These are phyloP conservation scores for Lithophane semibrunnea DNA, from an alignment of 2,888 invertebrate genomes.

Conservation along the genomic window DNA sequence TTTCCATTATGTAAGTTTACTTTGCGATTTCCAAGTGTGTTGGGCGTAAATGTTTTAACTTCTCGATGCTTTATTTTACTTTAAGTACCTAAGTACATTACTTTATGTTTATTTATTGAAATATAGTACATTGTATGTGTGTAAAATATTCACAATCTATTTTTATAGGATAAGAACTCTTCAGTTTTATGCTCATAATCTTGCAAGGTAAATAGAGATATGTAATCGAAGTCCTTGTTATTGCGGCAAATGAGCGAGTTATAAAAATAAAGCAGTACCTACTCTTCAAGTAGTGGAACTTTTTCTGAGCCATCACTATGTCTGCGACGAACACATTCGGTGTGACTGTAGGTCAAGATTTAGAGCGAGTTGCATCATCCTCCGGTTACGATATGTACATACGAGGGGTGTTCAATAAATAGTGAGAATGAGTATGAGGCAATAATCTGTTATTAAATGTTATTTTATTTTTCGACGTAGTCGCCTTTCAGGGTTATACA, in stretches of 20 bases:
- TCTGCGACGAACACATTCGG: constrained; percentile 2
- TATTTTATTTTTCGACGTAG: no score
- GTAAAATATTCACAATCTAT: constrained; percentile 24
- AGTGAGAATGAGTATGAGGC: no score
- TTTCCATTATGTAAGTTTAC: constrained; percentile 54
- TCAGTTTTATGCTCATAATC: constrained; percentile 27
- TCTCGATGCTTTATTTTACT: constrained; percentile 36
- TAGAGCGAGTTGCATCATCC: constrained; percentile 27
- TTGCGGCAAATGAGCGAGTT: background rate
- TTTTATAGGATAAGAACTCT: constrained; percentile 30
- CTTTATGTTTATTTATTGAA: constrained; percentile 28
- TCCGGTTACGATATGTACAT: background rate
- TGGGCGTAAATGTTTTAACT: constrained; percentile 43
- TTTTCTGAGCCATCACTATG: background rate
- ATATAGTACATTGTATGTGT: constrained; percentile 23
- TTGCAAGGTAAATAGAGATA: constrained; percentile 33
- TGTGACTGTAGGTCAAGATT: constrained; percentile 46
- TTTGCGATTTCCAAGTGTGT: constrained; percentile 46
- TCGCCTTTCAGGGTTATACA: no score
- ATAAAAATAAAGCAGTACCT: background rate
- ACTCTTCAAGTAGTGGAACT: background rate
- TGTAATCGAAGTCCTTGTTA: constrained; percentile 27
- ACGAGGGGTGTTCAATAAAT: no score
- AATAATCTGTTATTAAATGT: no score
- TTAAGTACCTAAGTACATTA: constrained; percentile 6